phyloP scores from a whole-genome alignment of 2,797 vertebrate genomes.

The Notolabrus celidotus region DNA sequence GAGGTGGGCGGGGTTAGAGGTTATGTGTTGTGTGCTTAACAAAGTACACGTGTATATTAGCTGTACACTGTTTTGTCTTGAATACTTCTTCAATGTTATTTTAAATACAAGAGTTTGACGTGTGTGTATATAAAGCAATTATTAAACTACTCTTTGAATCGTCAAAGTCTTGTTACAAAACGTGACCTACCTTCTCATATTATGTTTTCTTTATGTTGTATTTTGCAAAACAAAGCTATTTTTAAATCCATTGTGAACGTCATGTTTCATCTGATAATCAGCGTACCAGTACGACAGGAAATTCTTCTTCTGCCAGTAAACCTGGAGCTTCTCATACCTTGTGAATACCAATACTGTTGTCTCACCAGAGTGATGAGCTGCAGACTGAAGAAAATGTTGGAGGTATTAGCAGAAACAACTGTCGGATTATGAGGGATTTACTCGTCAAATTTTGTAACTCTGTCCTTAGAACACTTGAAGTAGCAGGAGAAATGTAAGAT shows the following conservation, averaged over 20 bases:
- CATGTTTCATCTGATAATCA: not conserved
- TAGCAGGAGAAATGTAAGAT: not conserved
- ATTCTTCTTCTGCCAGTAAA: slow-evolving; percentile 2
- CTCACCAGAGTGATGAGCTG: not conserved
- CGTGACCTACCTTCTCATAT: no score
- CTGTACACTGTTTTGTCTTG: no score
- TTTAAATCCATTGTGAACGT: not conserved
- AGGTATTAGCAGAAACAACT: not conserved
- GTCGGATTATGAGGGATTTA: not conserved
- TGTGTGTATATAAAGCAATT: no score
- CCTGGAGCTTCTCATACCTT: not conserved
- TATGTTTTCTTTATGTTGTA: not conserved
- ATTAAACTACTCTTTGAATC: no score
- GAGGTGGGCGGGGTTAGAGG: no score
- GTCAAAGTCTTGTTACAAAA: no score
- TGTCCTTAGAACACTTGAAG: not conserved
- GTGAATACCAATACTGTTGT: not conserved
- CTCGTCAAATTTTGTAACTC: not conserved
- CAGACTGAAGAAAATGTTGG: not conserved
- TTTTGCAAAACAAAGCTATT: not conserved
- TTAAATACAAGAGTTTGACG: no score
- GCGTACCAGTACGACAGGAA: not conserved
- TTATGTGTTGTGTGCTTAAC: no score
- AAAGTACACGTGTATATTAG: no score
- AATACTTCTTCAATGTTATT: no score